These are phyloP conservation scores for Pyralis farinalis DNA, from an alignment of 2,888 invertebrate genomes.

Conservation along the genomic window DNA sequence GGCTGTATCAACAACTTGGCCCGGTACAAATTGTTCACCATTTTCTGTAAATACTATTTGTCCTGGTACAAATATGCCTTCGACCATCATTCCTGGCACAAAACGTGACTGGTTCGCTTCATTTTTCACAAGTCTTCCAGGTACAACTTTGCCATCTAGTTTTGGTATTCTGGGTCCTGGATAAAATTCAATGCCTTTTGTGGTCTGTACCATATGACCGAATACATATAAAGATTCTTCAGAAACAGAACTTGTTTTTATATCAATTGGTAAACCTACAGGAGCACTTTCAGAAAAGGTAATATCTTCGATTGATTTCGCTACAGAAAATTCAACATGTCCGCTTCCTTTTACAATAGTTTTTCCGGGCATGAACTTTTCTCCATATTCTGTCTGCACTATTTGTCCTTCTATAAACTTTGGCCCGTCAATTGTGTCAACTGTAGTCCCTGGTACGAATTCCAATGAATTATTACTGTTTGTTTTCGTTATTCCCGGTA, in stretches of 20 bases:
- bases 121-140: slow-evolving; percentile 83
- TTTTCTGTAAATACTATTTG: slow-evolving; percentile 85
- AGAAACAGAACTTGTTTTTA: slow-evolving; percentile 73
- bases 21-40: slow-evolving; percentile 86
- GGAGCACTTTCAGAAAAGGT: slow-evolving; percentile 76
- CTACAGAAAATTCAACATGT: slow-evolving; percentile 80
- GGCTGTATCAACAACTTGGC: slow-evolving; percentile 86
- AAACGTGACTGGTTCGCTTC: slow-evolving; percentile 83
- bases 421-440: slow-evolving; percentile 82
- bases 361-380: slow-evolving; percentile 83
- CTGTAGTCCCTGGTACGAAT: slow-evolving; percentile 83
- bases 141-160: slow-evolving; percentile 81
- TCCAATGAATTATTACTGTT: slow-evolving; percentile 57
- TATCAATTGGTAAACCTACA: slow-evolving; percentile 80
- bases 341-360: slow-evolving; percentile 72
- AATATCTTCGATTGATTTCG: slow-evolving; percentile 80
- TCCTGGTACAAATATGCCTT: slow-evolving; percentile 85
- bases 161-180: slow-evolving; percentile 78
- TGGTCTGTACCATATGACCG: slow-evolving; percentile 85
- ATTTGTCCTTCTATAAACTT: slow-evolving; percentile 85
- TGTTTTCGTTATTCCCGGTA: slow-evolving; percentile 80
- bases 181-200: slow-evolving; percentile 84
- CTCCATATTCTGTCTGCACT: slow-evolving; percentile 78
- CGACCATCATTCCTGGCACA: slow-evolving; percentile 85
- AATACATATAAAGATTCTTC: slow-evolving; percentile 80